These are phyloP conservation scores for Bubalus kerabau DNA, from an alignment of 2,113 vertebrate genomes.

Conservation along the genomic window DNA sequence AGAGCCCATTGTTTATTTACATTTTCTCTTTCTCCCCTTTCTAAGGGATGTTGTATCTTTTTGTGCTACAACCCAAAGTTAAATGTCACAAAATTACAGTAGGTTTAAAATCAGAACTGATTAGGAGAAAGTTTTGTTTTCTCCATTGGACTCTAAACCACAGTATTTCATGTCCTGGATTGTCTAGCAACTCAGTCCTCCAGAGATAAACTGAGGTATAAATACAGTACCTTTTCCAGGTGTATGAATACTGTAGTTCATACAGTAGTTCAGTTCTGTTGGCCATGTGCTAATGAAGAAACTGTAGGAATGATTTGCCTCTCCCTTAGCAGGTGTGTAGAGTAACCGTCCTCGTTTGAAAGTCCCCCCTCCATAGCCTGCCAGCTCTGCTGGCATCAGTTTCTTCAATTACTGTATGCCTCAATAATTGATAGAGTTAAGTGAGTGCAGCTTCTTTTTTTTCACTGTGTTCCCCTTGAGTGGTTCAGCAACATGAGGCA, in stretches of 20 bases:
- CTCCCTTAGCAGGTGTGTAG: constrained; percentile 29
- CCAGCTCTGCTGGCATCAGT: not conserved
- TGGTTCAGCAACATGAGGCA: constrained; percentile 27
- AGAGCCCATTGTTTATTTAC: not conserved
- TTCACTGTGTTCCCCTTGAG: constrained; percentile 38
- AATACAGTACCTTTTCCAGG: not conserved
- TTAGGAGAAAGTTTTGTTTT: not conserved
- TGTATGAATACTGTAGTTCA: not conserved
- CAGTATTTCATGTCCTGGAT: not conserved
- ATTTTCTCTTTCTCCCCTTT: fast-evolving
- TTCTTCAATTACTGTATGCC: not conserved
- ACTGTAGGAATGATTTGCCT: not conserved
- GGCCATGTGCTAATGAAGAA: not conserved
- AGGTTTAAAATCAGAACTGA: not conserved
- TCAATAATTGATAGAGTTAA: constrained; percentile 42
- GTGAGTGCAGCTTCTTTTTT: constrained; percentile 10
- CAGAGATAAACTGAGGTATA: not conserved
- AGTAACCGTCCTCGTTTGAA: not conserved
- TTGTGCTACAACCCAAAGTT: not conserved
- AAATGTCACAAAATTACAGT: not conserved
- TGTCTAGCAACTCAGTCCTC: constrained; percentile 6
- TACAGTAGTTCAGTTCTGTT: not conserved
- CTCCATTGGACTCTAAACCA: not conserved
- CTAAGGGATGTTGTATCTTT: not conserved
- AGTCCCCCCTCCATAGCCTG: not conserved